phyloP scores from a whole-genome alignment of 2,797 vertebrate genomes.

The Amniataba percoides region DNA sequence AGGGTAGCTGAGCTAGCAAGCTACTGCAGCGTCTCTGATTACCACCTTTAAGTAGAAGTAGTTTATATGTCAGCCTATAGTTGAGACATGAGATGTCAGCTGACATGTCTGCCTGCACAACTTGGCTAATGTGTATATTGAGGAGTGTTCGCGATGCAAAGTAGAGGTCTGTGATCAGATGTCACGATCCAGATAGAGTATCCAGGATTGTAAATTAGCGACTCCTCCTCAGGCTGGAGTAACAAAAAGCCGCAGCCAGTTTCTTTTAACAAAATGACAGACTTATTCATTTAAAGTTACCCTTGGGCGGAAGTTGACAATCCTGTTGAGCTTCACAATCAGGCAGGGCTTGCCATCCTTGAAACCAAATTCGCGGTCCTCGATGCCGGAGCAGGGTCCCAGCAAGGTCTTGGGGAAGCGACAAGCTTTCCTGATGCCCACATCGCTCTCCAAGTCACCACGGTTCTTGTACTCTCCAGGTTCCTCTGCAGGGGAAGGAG shows the following conservation, averaged over 20 bases:
- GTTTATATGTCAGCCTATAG: neutral
- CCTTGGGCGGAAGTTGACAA: conserved; percentile 92
- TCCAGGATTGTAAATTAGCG: neutral
- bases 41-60: neutral
- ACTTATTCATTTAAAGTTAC: conserved; percentile 71
- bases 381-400: conserved; percentile 91
- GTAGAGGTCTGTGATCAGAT: neutral
- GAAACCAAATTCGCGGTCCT: conserved; percentile 88
- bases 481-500: conserved; percentile 75
- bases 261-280: neutral
- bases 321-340: conserved; percentile 94
- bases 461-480: conserved; percentile 85
- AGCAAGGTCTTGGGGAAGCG: conserved; percentile 87
- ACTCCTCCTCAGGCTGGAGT: no score
- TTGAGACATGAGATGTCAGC: neutral
- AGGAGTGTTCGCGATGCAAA: neutral
- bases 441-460: conserved; percentile 84
- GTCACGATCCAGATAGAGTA: neutral
- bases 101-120: neutral
- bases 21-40: neutral
- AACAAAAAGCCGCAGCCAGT: no score
- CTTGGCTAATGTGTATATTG: no score
- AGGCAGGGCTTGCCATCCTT: conserved; percentile 91
- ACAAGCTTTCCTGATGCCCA: conserved; percentile 89
- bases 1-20: neutral